A percentile compares a stretch with the other conserved stretches of the same genome.
Evolutionary conservation across 2,797 vertebrate genomes (phyloP).

Genomic region (Muscicapa striata): DNA sequence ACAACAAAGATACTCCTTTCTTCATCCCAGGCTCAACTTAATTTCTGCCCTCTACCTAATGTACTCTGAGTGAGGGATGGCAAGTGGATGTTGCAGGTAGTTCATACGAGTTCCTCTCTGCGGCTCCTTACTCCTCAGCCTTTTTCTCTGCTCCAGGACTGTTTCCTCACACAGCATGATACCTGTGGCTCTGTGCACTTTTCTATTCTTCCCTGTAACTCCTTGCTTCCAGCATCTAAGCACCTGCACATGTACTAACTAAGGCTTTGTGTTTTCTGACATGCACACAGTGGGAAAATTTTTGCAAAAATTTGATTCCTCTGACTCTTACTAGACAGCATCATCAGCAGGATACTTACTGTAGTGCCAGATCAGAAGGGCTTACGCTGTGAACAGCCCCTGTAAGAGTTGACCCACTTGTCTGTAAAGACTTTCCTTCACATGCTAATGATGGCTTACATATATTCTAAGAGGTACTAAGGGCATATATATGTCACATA

Average conservation of each 20-base stretch:
- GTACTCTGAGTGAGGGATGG: rapidly evolving
- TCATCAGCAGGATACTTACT: background rate
- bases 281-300: rapidly evolving
- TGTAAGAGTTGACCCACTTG: background rate
- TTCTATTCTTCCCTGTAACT: background rate
- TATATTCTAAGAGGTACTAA: background rate
- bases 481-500: background rate
- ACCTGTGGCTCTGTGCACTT: rapidly evolving
- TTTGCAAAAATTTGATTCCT: background rate
- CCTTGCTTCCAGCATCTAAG: background rate
- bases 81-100: background rate
- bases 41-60: background rate
- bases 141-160: background rate
- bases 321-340: background rate
- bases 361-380: background rate
- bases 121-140: background rate
- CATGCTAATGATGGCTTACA: background rate
- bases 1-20: background rate
- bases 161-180: background rate
- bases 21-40: background rate
- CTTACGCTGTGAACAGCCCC: background rate
- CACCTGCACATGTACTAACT: background rate
- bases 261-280: background rate
- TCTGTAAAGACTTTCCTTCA: background rate
- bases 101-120: background rate